phyloP scores from a whole-genome alignment of 2,797 vertebrate species.

The Mycteria americana region DNA sequence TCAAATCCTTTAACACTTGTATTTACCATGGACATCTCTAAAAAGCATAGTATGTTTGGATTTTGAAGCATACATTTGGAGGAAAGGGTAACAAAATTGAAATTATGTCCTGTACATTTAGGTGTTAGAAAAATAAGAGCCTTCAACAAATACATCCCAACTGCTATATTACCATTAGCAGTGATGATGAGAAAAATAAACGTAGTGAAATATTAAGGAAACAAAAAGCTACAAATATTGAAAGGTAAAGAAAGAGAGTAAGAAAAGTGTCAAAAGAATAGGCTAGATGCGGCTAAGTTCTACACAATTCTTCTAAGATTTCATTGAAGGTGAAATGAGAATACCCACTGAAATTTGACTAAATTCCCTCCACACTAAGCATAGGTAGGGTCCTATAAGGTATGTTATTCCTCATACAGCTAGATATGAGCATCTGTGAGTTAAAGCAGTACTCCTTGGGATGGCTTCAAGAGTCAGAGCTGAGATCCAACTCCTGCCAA shows the following conservation, averaged over 20 bases:
- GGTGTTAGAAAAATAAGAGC: background rate
- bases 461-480: background rate
- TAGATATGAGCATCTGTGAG: background rate
- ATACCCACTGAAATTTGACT: background rate
- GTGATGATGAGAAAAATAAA: background rate
- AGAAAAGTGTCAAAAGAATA: background rate
- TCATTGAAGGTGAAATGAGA: background rate
- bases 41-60: background rate
- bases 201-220: background rate
- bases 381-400: background rate
- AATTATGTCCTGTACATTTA: background rate
- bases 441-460: background rate
- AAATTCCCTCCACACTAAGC: background rate
- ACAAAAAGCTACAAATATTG: background rate
- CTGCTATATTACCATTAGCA: background rate
- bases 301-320: background rate
- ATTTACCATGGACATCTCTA: background rate
- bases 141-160: background rate
- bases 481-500: background rate
- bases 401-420: background rate
- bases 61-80: background rate
- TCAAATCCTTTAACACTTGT: background rate
- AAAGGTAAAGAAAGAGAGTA: background rate
- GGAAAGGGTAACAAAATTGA: background rate
- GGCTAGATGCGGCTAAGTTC: background rate